Percentiles rank a stretch among this genome's conserved stretches.
phyloP scores from a whole-genome alignment of 53 echinoderm and acorn worm species.

The Mesocentrotus franciscanus region DNA sequence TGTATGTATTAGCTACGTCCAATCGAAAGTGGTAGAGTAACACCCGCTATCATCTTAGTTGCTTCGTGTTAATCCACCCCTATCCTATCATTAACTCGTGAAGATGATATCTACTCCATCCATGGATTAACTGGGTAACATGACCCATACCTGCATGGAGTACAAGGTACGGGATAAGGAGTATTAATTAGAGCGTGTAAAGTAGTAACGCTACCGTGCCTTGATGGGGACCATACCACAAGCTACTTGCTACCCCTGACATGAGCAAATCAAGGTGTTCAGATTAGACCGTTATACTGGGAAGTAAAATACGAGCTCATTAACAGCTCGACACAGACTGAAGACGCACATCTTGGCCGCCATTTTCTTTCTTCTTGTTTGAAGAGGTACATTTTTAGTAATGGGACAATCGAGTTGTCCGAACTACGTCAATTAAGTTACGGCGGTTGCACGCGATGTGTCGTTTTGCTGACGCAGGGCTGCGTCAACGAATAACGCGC shows the following conservation, averaged over 20 bases:
- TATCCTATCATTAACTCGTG: constrained; percentile 19
- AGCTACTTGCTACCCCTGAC: background rate
- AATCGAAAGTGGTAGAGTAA: background rate
- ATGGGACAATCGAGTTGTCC: no score
- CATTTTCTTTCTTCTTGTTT: background rate
- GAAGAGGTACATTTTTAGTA: background rate
- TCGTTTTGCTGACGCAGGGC: no score
- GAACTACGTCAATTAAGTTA: no score
- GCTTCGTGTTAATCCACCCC: background rate
- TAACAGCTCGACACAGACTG: no score
- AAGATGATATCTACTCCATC: background rate
- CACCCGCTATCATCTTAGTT: background rate
- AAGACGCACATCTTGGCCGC: background rate
- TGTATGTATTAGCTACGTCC: background rate
- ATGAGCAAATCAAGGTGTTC: background rate
- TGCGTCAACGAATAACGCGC: no score
- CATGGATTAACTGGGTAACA: background rate
- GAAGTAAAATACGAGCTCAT: no score
- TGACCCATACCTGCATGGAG: background rate
- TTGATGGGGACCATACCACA: background rate
- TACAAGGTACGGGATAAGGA: background rate
- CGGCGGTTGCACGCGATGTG: no score
- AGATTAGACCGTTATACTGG: background rate
- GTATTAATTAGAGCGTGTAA: background rate
- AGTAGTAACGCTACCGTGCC: background rate